Percentiles rank a stretch among this genome's conserved stretches.
phyloP scores from a whole-genome alignment of 1,140 invertebrate species.

The Phenacoccus solenopsis region DNA sequence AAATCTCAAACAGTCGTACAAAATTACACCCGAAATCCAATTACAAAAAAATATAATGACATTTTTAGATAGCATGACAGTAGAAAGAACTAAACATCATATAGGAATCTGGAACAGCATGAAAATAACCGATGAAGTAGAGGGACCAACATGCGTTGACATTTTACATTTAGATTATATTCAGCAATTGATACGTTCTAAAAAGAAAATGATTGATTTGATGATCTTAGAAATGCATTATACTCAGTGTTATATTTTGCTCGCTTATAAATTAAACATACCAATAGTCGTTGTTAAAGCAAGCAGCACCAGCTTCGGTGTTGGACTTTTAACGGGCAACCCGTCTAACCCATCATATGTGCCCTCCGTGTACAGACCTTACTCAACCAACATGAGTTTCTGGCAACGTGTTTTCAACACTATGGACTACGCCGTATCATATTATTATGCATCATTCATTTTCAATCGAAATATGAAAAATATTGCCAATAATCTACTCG shows the following conservation, averaged over 20 bases:
- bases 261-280: slow-evolving; percentile 24
- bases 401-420: slow-evolving; percentile 34
- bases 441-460: background rate
- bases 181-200: slow-evolving; percentile 11
- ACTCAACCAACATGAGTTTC: slow-evolving; percentile 40
- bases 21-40: slow-evolving; percentile 14
- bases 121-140: background rate
- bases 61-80: background rate
- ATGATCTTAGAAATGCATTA: slow-evolving; percentile 19
- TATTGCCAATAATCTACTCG: background rate
- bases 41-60: background rate
- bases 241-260: slow-evolving; percentile 13
- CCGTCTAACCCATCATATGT: slow-evolving; percentile 34
- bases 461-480: background rate
- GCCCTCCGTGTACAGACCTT: slow-evolving; percentile 28
- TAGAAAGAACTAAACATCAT: background rate
- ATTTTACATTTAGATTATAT: slow-evolving; percentile 9
- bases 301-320: background rate
- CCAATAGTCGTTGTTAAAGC: slow-evolving; percentile 15
- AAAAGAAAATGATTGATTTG: slow-evolving; percentile 15
- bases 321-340: slow-evolving; percentile 3
- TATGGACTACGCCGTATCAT: background rate
- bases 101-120: slow-evolving; percentile 7
- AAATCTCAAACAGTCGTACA: slow-evolving; percentile 24
- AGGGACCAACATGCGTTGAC: background rate